A percentile compares a stretch with the other conserved stretches of the same genome.
Conservation (phyloP, 2,888 invertebrate species). For the Leptogaster cylindrica region DNA sequence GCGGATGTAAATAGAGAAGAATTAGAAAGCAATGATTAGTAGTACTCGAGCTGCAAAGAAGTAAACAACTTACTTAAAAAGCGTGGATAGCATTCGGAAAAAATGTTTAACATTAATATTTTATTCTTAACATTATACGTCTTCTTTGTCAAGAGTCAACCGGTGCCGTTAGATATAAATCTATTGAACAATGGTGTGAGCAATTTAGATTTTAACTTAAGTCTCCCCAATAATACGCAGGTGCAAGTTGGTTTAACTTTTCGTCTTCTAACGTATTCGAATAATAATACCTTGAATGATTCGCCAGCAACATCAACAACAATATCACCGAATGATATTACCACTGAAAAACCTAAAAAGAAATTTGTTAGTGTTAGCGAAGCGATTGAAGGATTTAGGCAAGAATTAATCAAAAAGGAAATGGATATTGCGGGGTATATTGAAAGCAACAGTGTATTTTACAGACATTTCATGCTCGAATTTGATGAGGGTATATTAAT, state of each 20-base stretch:
- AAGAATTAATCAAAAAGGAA: slow-evolving; percentile 45
- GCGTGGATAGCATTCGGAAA: background rate
- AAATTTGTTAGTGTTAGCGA: slow-evolving; percentile 41
- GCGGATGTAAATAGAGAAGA: background rate
- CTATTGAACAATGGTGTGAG: background rate
- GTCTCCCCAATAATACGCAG: background rate
- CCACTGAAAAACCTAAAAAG: slow-evolving; percentile 11
- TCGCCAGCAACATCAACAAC: background rate
- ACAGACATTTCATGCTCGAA: slow-evolving; percentile 44
- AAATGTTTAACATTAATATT: background rate
- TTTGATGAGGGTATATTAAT: slow-evolving; percentile 33
- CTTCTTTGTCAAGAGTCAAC: background rate
- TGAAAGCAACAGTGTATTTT: slow-evolving; percentile 44
- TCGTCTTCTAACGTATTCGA: background rate
- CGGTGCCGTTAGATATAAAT: background rate
- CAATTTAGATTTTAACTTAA: background rate
- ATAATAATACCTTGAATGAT: background rate
- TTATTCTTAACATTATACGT: background rate
- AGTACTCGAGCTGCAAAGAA: too few relatives aligned
- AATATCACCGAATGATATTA: background rate
- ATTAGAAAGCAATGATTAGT: slow-evolving; percentile 1
- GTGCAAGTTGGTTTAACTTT: too few relatives aligned
- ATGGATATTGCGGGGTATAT: slow-evolving; percentile 45
- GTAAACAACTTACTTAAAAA: slow-evolving; percentile 1
- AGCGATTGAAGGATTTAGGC: slow-evolving; percentile 46